A percentile compares a stretch with the other conserved stretches of the same genome.
These are phyloP conservation scores for Margaritifera margaritifera DNA, from an alignment of 2,888 invertebrate species.

Conservation along the genomic window DNA sequence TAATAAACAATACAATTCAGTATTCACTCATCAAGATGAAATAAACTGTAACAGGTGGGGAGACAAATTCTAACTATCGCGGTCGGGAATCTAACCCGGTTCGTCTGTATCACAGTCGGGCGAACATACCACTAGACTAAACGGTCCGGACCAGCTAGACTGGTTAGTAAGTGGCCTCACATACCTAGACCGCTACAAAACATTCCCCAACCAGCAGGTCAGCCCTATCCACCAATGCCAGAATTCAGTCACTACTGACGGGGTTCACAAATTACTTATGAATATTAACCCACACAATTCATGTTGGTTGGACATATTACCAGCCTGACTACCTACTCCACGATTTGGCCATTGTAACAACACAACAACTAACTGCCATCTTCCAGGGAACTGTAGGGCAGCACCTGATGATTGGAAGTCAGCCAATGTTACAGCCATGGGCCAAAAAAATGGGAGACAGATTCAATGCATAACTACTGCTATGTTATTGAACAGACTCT, in stretches of 20 bases:
- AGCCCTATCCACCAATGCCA: background rate
- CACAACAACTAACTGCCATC: background rate
- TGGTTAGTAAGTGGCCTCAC: no score
- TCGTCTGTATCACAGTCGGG: no score
- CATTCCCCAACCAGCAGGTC: background rate
- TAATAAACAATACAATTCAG: no score
- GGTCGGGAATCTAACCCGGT: no score
- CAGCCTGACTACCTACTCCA: background rate
- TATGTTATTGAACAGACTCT: background rate
- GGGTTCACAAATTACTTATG: background rate
- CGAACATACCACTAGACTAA: no score
- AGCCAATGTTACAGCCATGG: slow-evolving; percentile 4
- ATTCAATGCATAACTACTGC: background rate
- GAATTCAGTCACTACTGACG: background rate
- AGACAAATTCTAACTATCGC: no score
- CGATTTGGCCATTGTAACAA: background rate
- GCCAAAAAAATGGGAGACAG: no score
- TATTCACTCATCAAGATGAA: no score
- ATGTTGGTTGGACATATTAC: background rate
- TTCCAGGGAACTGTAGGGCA: no score
- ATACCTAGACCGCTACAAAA: no score
- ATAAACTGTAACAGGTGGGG: no score
- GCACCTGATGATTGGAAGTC: background rate
- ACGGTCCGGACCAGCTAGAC: no score
- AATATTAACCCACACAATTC: slow-evolving; percentile 2